Conservation (phyloP, 2,797 vertebrate genomes). For the Lepus oiostolus region DNA sequence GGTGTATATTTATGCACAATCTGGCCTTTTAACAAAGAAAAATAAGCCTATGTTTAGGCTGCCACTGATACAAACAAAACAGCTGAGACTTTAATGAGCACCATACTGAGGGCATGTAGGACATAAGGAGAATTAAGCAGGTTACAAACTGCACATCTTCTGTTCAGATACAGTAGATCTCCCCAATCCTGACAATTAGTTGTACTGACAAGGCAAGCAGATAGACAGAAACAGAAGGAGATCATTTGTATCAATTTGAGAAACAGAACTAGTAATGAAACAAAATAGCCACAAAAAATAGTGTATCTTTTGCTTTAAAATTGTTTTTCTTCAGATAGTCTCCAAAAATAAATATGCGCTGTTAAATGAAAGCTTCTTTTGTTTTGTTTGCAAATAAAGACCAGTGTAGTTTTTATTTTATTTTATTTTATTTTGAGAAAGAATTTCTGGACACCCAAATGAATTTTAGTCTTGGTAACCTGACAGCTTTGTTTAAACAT, state of each 20-base stretch:
- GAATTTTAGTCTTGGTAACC: slow-evolving; percentile 86
- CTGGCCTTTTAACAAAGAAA: slow-evolving; percentile 92
- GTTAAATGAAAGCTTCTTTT: slow-evolving; percentile 83
- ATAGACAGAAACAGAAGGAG: slow-evolving; percentile 92
- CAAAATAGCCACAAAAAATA: slow-evolving; percentile 87
- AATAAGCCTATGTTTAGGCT: slow-evolving; percentile 87
- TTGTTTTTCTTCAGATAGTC: slow-evolving; percentile 76
- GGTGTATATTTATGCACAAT: slow-evolving; percentile 88
- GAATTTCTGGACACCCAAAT: slow-evolving; percentile 84
- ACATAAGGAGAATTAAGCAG: slow-evolving; percentile 91
- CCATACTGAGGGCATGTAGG: slow-evolving; percentile 90
- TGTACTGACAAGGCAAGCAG: slow-evolving; percentile 87
- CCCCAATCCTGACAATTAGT: slow-evolving; percentile 88
- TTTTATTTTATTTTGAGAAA: slow-evolving; percentile 79
- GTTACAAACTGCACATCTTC: slow-evolving; percentile 90
- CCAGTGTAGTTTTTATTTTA: slow-evolving; percentile 70
- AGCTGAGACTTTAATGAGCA: slow-evolving; percentile 92
- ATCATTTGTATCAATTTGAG: slow-evolving; percentile 93
- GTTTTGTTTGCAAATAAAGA: slow-evolving; percentile 85
- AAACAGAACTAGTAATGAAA: slow-evolving; percentile 89
- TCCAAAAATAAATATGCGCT: slow-evolving; percentile 48
- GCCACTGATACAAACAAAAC: slow-evolving; percentile 87
- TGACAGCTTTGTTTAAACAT: slow-evolving; percentile 88
- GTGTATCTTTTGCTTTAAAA: slow-evolving; percentile 86
- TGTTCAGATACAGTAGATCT: slow-evolving; percentile 87